A percentile compares a stretch with the other conserved stretches of the same genome.
phyloP scores from a whole-genome alignment of 37 sponge, comb jelly and placozoan species.

The Chondrilla cf. caribensis region DNA sequence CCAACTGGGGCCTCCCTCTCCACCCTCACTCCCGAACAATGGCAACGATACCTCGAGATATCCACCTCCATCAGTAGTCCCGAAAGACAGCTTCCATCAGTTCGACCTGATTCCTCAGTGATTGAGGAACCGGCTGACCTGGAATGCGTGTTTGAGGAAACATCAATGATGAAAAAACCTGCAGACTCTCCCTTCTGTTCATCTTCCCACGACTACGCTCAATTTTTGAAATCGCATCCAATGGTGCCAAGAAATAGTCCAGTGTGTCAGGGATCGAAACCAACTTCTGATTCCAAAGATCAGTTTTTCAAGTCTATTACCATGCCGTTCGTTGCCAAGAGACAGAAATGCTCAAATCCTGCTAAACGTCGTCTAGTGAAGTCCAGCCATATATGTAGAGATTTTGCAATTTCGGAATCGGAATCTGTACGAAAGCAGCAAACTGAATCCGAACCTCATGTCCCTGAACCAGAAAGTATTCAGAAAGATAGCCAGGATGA shows the following conservation, averaged over 20 bases:
- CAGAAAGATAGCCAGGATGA: neutral
- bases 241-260: no score
- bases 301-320: no score
- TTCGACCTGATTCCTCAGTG: neutral
- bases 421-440: neutral
- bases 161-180: neutral
- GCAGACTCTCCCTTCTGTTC: neutral
- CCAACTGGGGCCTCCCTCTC: neutral
- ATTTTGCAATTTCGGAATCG: neutral
- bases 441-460: neutral
- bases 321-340: no score
- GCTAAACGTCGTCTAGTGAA: neutral
- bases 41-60: conserved; percentile 1
- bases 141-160: neutral
- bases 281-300: no score
- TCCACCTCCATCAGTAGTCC: neutral
- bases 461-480: neutral
- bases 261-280: no score
- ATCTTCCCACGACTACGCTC: no score
- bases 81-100: neutral
- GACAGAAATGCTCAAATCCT: neutral
- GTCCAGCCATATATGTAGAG: neutral
- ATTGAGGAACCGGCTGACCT: no score
- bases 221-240: no score
- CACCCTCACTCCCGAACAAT: neutral